These are phyloP conservation scores for Cantharis flavilabris DNA, from an alignment of 2,888 invertebrate genomes.

Conservation along the genomic window DNA sequence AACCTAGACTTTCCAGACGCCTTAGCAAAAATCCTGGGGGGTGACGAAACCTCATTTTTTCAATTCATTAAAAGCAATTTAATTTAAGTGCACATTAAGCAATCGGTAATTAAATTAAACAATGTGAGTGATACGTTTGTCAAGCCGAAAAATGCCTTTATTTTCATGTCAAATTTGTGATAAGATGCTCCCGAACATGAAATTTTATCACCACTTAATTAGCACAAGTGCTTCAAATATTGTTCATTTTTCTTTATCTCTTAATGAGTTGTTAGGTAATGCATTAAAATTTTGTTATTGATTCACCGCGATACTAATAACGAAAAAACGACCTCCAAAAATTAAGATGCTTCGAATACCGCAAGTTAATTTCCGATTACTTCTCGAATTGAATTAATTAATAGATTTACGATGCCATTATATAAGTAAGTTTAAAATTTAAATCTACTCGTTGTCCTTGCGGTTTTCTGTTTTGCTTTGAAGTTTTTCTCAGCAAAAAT, in stretches of 20 bases:
- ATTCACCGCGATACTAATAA: neutral
- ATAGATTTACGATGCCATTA: neutral
- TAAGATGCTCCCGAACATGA: neutral
- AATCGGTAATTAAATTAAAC: neutral
- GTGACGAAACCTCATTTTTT: neutral
- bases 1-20: neutral
- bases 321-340: neutral
- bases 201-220: neutral
- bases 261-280: neutral
- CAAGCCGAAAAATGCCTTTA: neutral
- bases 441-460: neutral
- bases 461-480: neutral
- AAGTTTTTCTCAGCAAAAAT: neutral
- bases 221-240: neutral
- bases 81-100: neutral
- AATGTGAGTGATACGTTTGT: neutral
- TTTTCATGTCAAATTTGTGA: neutral
- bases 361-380: too few relatives aligned
- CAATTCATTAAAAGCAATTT: neutral
- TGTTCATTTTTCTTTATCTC: neutral
- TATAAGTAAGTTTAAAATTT: neutral
- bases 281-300: neutral
- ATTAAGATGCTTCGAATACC: neutral
- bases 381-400: neutral
- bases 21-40: neutral